Base-by-base conservation (phyloP, 1,140 invertebrate species). In the Monochamus saltuarius region DNA sequence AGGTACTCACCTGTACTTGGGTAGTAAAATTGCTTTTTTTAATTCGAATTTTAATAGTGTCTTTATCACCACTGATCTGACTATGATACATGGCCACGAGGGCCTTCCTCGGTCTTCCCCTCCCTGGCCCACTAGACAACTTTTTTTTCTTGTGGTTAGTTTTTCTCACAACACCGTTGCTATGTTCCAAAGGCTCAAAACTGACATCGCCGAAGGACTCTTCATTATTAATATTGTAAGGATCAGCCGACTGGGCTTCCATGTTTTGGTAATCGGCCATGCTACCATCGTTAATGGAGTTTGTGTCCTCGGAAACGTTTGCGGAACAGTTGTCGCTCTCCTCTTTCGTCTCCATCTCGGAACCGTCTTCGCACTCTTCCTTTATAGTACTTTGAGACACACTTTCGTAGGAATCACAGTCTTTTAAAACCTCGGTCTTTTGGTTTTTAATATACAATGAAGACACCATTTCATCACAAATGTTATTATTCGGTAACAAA, bases 31-130 rank as follows among this genome's bases (percentile, higher is more conserved):
- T 77, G 7, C 84, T 84, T 72, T 85, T 86, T 66, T 82, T 83
- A 36, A 87, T 86, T 67, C 82, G 79, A 36, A 87, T 74, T 70
- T 85, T 86, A 14, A 87, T 85, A 4, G 84, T 83, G 63, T 84
- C 80, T 64, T 84, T 81, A 68, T 83, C 81, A 52, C 83, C 82
- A 59, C 83, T 83, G 49, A 85, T 85, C 67, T 83, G 79, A 65
- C 79, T 82, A 45, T 81, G 78, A 62, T 82, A 82, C 58, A 78
- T 79, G 6, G 78, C 69, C 9, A 75, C 72, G 1, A 71, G 49
- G 2, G 67, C 66, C 45, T 77, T 77, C 4, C 72, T 52, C 1
- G 74, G 73, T 40, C 75, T 65, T 8, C 75, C 75, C 37, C 74
- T 57, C 1, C 70, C 68, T 2, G 67, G 60, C 10, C 66, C 66